Conservation (phyloP, 2,113 vertebrate genomes). For the Spermophilus dauricus region DNA sequence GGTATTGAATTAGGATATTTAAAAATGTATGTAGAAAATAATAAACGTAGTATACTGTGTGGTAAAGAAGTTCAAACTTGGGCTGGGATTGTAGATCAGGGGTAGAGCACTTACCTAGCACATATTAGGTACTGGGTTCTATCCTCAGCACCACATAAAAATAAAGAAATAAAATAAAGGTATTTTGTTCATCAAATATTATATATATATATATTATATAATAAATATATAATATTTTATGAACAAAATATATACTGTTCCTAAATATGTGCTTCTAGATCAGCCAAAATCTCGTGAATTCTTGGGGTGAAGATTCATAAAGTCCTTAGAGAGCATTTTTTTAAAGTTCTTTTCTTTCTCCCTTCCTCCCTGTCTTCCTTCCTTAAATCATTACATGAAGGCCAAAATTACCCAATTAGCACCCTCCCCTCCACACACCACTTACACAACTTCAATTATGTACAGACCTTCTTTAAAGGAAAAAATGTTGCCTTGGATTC, state of each 20-base stretch:
- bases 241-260: too few species aligned
- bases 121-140: too few species aligned
- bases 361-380: background rate
- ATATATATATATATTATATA: too few species aligned
- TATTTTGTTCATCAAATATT: too few species aligned
- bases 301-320: background rate
- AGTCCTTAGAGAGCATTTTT: background rate
- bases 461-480: background rate
- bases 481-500: background rate
- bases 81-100: too few species aligned
- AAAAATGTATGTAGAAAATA: background rate
- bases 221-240: too few species aligned
- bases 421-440: background rate
- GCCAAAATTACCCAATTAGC: background rate
- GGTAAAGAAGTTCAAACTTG: background rate
- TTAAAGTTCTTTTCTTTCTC: background rate
- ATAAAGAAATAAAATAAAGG: too few species aligned
- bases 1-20: background rate
- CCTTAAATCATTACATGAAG: background rate
- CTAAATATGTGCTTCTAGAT: background rate
- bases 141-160: too few species aligned
- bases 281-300: background rate
- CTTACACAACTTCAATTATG: background rate
- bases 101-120: too few species aligned
- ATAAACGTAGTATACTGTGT: background rate